phyloP scores from a whole-genome alignment of 2,797 vertebrate species.

The Hylomyscus alleni region DNA sequence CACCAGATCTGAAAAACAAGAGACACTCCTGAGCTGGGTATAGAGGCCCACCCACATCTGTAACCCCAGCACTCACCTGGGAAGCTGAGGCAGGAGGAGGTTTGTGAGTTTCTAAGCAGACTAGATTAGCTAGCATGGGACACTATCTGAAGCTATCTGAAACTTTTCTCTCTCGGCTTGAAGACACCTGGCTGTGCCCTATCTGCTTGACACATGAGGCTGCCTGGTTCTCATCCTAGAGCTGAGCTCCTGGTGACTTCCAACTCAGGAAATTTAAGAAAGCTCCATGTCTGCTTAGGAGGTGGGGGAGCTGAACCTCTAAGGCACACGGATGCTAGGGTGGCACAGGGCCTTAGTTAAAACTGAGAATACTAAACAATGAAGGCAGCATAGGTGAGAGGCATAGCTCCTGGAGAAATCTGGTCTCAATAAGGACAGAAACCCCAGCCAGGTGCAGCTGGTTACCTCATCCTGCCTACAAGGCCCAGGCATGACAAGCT shows the following conservation, averaged over 20 bases:
- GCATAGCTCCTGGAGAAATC: not conserved
- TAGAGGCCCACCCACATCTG: not conserved
- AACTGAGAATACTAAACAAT: not conserved
- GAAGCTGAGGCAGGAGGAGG: not conserved
- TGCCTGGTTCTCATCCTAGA: not conserved
- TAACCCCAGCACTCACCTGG: not conserved
- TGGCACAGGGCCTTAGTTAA: not conserved
- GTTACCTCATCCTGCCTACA: constrained; percentile 73
- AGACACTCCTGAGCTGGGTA: not conserved
- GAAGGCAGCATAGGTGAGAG: constrained; percentile 44
- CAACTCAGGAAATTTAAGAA: not conserved
- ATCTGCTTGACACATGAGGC: not conserved
- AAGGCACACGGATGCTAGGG: not conserved
- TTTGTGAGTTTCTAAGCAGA: not conserved
- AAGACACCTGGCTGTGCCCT: not conserved
- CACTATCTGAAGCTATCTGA: not conserved
- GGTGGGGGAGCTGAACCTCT: not conserved
- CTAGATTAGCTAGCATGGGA: not conserved
- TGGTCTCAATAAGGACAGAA: constrained; percentile 69
- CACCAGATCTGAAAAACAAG: not conserved
- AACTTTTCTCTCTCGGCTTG: not conserved
- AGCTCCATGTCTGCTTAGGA: not conserved
- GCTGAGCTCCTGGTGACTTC: not conserved
- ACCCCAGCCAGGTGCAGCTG: constrained; percentile 73
- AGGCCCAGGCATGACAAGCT: constrained; percentile 71